Percentiles rank a stretch among this genome's conserved stretches.
Evolutionary conservation across 2,888 invertebrate species (phyloP).

Genomic region (Lamellibrachia satsuma): DNA sequence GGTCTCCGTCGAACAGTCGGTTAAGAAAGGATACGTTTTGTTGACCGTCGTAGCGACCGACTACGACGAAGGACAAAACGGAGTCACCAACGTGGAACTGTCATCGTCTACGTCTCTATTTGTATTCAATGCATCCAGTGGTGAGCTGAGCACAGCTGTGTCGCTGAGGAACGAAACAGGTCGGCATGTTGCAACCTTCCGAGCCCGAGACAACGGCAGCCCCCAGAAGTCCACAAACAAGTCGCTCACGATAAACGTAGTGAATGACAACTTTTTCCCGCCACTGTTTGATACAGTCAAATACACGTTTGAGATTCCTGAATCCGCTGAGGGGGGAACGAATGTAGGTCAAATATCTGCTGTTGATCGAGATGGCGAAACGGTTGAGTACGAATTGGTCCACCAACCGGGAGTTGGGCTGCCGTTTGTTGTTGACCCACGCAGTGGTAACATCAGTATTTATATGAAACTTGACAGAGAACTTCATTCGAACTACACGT

Average conservation of each 20-base stretch:
- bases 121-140: conserved; percentile 22
- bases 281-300: conserved; percentile 22
- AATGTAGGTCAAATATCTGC: conserved; percentile 25
- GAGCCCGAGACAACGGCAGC: conserved; percentile 27
- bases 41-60: conserved; percentile 22
- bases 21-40: conserved; percentile 21
- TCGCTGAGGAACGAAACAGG: conserved; percentile 20
- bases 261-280: conserved; percentile 18
- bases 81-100: conserved; percentile 10
- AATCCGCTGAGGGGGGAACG: background rate
- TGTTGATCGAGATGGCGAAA: conserved; percentile 23
- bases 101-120: conserved; percentile 20
- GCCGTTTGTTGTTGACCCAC: conserved; percentile 27
- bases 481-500: conserved; percentile 14
- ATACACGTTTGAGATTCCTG: conserved; percentile 26
- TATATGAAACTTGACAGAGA: conserved; percentile 18
- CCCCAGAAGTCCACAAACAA: conserved; percentile 18
- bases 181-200: conserved; percentile 10
- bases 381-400: conserved; percentile 20
- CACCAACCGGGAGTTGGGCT: background rate
- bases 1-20: conserved; percentile 23
- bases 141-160: background rate
- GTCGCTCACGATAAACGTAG: conserved; percentile 23
- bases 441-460: conserved; percentile 23
- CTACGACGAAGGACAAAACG: conserved; percentile 28